Base-by-base conservation (phyloP, 35 echinoderm and acorn worm species). In the Nesometra sesokonis region DNA sequence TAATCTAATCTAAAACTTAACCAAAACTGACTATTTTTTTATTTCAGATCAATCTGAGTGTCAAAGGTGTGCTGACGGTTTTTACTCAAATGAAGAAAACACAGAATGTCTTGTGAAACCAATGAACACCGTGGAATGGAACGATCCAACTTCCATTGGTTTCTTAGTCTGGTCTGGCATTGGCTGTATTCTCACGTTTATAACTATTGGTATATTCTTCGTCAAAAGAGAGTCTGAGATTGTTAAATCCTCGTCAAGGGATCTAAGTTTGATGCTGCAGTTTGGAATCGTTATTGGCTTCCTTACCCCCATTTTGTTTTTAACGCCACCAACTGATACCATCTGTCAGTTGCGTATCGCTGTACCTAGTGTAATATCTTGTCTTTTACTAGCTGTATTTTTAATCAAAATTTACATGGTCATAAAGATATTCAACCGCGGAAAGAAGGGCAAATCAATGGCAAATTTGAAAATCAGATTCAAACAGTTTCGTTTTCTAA, bases 351-450 rank as follows among this genome's bases (percentile, higher is more conserved):
- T 93, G 40, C 79, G 88, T 23, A 93, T 89, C 27, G 84, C 92
- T 30, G 37, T 93, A 21, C 85, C 86, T 52, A 93, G 92, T 40
- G 52, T 89, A 32, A 47, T 80, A 34, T 83, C 83, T 46, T 82
- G 86, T 0, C 85, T 84, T 67, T 80, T 89, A 11, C 36, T 93
- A 29, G 78, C 92, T 11, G 35, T 93, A 13, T 93, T 93, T 84
- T 37, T 93, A 21, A 85, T 93, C 17, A 93, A 93, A 67, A 93
- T 88, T 3, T 37, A 89, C 13, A 38, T 88, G 32, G 89, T 93
- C 13, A 37, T 93, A 46, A 85, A 57, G 5, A 89, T 93, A 13
- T 93, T 93, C 34, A 88, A 93, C 52, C 86, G 88, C 17, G 38
- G 88, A 84, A 80, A 85, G 5, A 80, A 86, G 21, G 82, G 67